Percentiles rank a stretch among this genome's conserved stretches.
These are phyloP conservation scores for Heteronetta atricapilla DNA, from an alignment of 2,113 vertebrate species.

Conservation along the genomic window DNA sequence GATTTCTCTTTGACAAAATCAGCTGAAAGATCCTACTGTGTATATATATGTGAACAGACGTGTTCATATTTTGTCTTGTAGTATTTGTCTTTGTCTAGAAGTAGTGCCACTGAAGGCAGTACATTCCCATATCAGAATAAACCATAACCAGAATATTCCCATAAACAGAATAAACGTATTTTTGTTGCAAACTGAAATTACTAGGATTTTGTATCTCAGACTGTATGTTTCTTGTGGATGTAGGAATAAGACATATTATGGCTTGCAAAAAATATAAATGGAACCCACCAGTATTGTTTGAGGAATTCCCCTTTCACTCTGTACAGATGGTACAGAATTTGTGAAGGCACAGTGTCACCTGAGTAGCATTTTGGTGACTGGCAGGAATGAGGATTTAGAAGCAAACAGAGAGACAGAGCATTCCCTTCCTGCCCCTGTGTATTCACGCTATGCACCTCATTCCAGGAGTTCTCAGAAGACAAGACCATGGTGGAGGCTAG, in stretches of 20 bases:
- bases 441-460: background rate
- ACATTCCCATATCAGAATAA: background rate
- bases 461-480: background rate
- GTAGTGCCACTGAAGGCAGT: background rate
- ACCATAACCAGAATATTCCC: too few species aligned
- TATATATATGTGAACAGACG: background rate
- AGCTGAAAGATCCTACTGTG: background rate
- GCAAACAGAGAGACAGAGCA: background rate
- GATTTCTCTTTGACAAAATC: background rate
- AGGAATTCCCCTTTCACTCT: background rate
- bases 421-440: background rate
- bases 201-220: background rate
- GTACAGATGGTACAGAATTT: fast-evolving
- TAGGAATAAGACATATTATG: background rate
- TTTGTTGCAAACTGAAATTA: background rate
- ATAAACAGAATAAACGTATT: background rate
- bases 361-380: background rate
- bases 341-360: background rate
- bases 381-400: background rate
- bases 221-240: background rate
- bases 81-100: background rate
- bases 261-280: background rate
- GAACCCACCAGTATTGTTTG: background rate
- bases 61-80: background rate
- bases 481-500: background rate